Conservation (phyloP, 2,797 vertebrate species). For the Peromyscus eremicus region DNA sequence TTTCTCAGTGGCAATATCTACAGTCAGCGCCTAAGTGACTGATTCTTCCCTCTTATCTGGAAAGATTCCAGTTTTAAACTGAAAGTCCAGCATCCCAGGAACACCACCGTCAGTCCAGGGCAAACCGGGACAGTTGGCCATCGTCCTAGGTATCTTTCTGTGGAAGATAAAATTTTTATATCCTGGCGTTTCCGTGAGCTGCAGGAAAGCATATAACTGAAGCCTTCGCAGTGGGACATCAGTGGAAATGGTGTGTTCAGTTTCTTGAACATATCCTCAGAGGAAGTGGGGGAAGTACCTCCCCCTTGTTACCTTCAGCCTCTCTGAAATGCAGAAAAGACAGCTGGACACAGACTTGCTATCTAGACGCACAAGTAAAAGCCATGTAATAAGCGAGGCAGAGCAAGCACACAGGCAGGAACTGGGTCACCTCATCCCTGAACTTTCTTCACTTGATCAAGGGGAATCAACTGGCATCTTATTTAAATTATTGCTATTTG, state of each 20-base stretch:
- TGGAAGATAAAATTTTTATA: not conserved
- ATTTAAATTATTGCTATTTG: not conserved
- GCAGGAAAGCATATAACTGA: not conserved
- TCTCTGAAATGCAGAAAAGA: not conserved
- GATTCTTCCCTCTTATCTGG: not conserved
- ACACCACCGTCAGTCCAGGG: not conserved
- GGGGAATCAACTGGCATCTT: not conserved
- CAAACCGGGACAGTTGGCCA: not conserved
- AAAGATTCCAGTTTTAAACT: not conserved
- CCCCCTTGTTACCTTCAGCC: not conserved
- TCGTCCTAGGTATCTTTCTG: not conserved
- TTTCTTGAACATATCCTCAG: not conserved
- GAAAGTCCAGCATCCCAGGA: conserved; percentile 23
- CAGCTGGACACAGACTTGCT: not conserved
- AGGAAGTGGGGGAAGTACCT: not conserved
- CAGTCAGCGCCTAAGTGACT: not conserved
- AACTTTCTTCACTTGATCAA: not conserved
- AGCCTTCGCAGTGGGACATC: not conserved
- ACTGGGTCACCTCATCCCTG: not conserved
- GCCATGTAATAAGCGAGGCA: not conserved
- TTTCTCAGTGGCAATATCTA: not conserved
- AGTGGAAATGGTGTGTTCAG: not conserved
- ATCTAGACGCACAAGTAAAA: not conserved
- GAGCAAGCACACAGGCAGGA: not conserved
- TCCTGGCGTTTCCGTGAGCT: not conserved